Evolutionary conservation across 2,888 invertebrate genomes (phyloP).

Genomic region (Baccha elongata): DNA sequence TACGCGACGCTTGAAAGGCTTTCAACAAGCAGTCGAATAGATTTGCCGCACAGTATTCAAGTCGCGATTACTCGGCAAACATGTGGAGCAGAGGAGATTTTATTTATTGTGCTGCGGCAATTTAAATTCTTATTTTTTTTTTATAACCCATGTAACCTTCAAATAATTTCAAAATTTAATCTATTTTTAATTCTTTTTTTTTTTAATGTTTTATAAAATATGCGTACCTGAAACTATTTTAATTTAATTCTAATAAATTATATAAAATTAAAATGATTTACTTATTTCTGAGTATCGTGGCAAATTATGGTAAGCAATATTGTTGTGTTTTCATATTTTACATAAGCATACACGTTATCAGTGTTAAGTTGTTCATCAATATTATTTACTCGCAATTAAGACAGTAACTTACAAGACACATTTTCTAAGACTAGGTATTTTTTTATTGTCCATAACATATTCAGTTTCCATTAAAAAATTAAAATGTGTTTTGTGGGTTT

Average conservation of each 20-base stretch:
- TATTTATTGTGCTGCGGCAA: slow-evolving; percentile 33
- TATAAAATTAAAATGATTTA: slow-evolving; percentile 79
- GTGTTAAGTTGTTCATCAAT: slow-evolving; percentile 1
- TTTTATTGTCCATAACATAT: background rate
- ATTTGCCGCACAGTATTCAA: slow-evolving; percentile 77
- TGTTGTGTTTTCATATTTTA: slow-evolving; percentile 3
- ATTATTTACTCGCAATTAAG: background rate
- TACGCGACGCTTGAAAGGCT: slow-evolving; percentile 48
- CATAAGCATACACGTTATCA: slow-evolving; percentile 52
- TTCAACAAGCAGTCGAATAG: slow-evolving; percentile 44
- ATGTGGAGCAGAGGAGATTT: slow-evolving; percentile 76
- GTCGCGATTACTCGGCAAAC: slow-evolving; percentile 81
- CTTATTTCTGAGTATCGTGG: slow-evolving; percentile 80
- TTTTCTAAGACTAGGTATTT: slow-evolving; percentile 8
- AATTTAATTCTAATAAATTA: slow-evolving; percentile 14
- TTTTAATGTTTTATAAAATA: slow-evolving; percentile 39
- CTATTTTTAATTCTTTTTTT: slow-evolving; percentile 55
- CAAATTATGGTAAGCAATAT: slow-evolving; percentile 80
- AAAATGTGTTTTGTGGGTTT: slow-evolving; percentile 7
- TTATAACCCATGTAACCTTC: slow-evolving; percentile 51
- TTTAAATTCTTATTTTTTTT: slow-evolving; percentile 46
- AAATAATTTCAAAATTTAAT: slow-evolving; percentile 43
- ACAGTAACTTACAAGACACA: slow-evolving; percentile 1
- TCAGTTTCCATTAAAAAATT: background rate
- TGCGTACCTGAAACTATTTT: slow-evolving; percentile 54